A percentile compares a stretch with the other conserved stretches of the same genome.
Conservation (phyloP, 2,797 vertebrate species). For the Chelidonichthys spinosus region DNA sequence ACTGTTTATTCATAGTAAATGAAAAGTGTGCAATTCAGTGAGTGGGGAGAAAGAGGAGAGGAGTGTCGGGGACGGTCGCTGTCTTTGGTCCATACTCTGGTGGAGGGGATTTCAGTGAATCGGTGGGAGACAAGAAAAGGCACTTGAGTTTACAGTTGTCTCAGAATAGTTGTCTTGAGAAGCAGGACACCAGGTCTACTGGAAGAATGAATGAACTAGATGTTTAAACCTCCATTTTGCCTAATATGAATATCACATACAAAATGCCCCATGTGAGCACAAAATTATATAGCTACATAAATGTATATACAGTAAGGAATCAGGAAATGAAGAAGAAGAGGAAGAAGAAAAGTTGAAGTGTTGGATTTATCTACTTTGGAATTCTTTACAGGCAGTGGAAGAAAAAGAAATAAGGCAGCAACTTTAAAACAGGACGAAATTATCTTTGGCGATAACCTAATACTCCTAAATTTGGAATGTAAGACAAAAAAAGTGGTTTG, state of each 20-base stretch:
- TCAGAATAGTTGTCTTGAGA: conserved; percentile 74
- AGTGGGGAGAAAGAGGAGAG: conserved; percentile 55
- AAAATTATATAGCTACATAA: conserved; percentile 80
- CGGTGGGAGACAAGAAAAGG: conserved; percentile 82
- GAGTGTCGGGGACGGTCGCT: conserved; percentile 63
- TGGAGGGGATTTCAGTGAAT: conserved; percentile 59
- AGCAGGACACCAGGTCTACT: conserved; percentile 65
- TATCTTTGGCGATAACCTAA: conserved; percentile 78
- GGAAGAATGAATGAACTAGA: conserved; percentile 72
- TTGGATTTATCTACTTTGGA: conserved; percentile 58
- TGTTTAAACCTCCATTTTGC: conserved; percentile 66
- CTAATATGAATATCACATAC: conserved; percentile 83
- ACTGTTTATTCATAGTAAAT: conserved; percentile 86
- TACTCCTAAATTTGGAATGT: conserved; percentile 70
- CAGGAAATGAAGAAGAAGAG: conserved; percentile 20
- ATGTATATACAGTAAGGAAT: conserved; percentile 77
- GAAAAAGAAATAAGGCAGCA: conserved; percentile 45
- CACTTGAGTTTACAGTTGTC: conserved; percentile 88
- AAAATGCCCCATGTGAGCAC: conserved; percentile 77
- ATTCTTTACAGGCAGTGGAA: conserved; percentile 47
- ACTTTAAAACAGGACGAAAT: conserved; percentile 54
- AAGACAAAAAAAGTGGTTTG: conserved; percentile 27
- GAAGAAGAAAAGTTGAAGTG: conserved; percentile 25
- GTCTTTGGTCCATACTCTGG: conserved; percentile 87
- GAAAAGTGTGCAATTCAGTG: conserved; percentile 85